Evolutionary conservation across 2,888 invertebrate genomes (phyloP).

Genomic region (Microdon myrmicae): DNA sequence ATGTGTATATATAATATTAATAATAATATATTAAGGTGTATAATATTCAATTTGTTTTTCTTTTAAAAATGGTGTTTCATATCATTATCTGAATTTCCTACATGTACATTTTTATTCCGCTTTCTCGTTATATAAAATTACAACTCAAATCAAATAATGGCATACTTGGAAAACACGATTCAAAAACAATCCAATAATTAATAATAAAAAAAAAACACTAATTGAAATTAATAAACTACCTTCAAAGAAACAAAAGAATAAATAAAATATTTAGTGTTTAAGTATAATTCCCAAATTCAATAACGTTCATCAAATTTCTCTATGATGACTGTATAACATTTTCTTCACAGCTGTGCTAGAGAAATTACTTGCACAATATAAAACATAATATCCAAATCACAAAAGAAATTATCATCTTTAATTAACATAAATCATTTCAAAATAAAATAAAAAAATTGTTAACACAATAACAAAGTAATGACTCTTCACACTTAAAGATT

Average conservation of each 20-base stretch:
- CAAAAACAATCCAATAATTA: too few species aligned
- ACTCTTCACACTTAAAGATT: constrained; percentile 30
- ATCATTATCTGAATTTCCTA: constrained; percentile 47
- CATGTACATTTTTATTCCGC: constrained; percentile 14
- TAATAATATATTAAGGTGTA: constrained; percentile 51
- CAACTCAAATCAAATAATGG: too few species aligned
- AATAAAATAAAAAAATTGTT: constrained; percentile 32
- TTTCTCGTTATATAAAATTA: constrained; percentile 10
- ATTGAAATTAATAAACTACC: too few species aligned
- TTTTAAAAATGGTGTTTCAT: constrained; percentile 48
- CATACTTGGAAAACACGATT: too few species aligned
- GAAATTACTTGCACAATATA: too few species aligned
- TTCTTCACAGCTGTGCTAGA: too few species aligned
- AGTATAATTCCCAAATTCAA: too few species aligned
- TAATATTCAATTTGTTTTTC: constrained; percentile 35
- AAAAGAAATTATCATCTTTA: constrained; percentile 33
- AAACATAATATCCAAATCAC: constrained; percentile 22
- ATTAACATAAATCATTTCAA: constrained; percentile 42
- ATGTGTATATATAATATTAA: constrained; percentile 50
- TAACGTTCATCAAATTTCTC: too few species aligned
- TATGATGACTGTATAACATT: too few species aligned
- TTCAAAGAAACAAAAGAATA: too few species aligned
- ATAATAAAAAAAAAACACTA: constrained; percentile 52
- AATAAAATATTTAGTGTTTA: too few species aligned
- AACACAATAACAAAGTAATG: constrained; percentile 21